phyloP scores from a whole-genome alignment of 2,888 invertebrate species.

The Clunio marinus region DNA sequence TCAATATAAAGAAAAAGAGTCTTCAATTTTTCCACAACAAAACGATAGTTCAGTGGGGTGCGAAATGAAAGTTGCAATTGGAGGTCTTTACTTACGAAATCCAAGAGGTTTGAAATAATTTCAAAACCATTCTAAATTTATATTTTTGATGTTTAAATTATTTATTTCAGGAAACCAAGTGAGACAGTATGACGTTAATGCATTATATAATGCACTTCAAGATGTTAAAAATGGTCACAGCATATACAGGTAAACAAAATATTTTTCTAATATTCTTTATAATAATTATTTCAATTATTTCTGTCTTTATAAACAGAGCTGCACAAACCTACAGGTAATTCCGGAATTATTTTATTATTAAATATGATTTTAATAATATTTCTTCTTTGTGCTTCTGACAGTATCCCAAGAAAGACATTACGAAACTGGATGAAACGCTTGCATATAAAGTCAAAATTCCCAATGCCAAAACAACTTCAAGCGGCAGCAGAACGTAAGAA shows the following conservation, averaged over 20 bases:
- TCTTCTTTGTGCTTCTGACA: too few species aligned
- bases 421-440: slow-evolving; percentile 62
- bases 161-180: slow-evolving; percentile 43
- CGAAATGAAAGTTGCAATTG: slow-evolving; percentile 14
- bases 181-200: slow-evolving; percentile 46
- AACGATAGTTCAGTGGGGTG: not conserved
- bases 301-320: slow-evolving; percentile 51
- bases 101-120: slow-evolving; percentile 8
- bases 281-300: slow-evolving; percentile 6
- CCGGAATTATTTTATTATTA: not conserved
- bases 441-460: slow-evolving; percentile 58
- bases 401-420: slow-evolving; percentile 58
- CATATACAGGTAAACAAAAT: slow-evolving; percentile 56
- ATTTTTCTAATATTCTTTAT: too few species aligned
- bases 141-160: not conserved
- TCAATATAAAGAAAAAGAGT: not conserved
- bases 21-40: not conserved
- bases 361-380: not conserved
- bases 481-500: slow-evolving; percentile 53
- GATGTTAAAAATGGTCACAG: slow-evolving; percentile 59
- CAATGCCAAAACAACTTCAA: slow-evolving; percentile 57
- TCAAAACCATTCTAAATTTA: not conserved
- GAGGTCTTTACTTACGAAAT: slow-evolving; percentile 25
- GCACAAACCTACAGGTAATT: slow-evolving; percentile 53
- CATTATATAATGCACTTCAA: slow-evolving; percentile 58